Evolutionary conservation across 1,140 invertebrate genomes (phyloP).

Genomic region (Nasonia longicornis): DNA sequence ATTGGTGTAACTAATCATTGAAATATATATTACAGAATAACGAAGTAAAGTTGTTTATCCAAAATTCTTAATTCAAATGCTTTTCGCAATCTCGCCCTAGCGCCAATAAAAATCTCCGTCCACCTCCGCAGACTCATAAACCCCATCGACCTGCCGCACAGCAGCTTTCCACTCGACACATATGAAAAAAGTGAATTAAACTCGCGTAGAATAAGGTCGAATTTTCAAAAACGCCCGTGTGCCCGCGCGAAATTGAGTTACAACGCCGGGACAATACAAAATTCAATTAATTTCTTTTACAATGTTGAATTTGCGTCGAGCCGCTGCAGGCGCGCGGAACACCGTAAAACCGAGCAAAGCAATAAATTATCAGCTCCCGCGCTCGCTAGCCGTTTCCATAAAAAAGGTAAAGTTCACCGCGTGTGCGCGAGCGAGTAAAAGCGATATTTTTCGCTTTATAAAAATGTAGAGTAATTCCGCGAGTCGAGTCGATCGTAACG

Average conservation of each 20-base stretch:
- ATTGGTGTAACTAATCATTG: no score
- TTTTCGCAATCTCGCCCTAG: neutral
- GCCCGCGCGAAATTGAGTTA: conserved; percentile 26
- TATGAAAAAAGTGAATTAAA: neutral
- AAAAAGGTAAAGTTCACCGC: conserved; percentile 43
- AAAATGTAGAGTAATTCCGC: conserved; percentile 45
- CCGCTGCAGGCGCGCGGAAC: neutral
- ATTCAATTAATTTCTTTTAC: conserved; percentile 45
- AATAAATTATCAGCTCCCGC: conserved; percentile 33
- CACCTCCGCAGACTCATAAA: neutral
- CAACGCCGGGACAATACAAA: conserved; percentile 14
- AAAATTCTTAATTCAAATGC: no score
- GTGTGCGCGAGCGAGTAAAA: conserved; percentile 18
- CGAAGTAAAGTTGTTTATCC: no score
- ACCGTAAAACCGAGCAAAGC: conserved; percentile 32
- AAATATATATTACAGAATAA: no score
- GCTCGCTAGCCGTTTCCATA: conserved; percentile 18
- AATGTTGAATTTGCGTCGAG: conserved; percentile 37
- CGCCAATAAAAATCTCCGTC: no score
- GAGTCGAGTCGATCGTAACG: conserved; percentile 40
- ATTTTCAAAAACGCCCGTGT: conserved; percentile 8
- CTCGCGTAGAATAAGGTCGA: neutral
- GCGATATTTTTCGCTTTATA: conserved; percentile 46
- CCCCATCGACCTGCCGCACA: neutral
- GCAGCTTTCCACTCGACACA: neutral